These are phyloP conservation scores for Plebejus argus DNA, from an alignment of 2,888 invertebrate genomes.

Conservation along the genomic window DNA sequence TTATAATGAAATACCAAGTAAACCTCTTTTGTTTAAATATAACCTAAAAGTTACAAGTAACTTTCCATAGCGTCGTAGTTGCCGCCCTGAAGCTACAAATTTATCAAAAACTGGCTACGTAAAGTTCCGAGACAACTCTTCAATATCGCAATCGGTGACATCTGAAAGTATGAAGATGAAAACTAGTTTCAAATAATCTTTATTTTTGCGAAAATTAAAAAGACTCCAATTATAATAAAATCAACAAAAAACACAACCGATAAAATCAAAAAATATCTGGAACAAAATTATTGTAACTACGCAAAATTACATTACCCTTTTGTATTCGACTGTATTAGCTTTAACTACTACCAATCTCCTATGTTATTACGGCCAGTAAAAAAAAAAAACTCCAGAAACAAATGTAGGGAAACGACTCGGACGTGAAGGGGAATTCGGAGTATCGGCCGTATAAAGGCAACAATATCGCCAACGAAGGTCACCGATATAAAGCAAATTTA, in stretches of 20 bases:
- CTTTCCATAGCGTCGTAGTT: neutral
- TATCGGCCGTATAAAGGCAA: conserved; percentile 67
- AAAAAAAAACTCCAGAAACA: conserved; percentile 59
- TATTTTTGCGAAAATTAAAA: too few relatives aligned
- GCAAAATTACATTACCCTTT: conserved; percentile 41
- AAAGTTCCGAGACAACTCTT: conserved; percentile 12
- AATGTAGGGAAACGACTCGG: conserved; percentile 50
- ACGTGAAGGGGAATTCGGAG: conserved; percentile 59
- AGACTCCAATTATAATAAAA: neutral
- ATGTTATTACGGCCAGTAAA: conserved; percentile 53
- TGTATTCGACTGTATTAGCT: conserved; percentile 47
- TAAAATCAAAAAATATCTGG: neutral
- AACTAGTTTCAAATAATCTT: too few relatives aligned
- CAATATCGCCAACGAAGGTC: conserved; percentile 79
- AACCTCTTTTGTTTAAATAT: neutral
- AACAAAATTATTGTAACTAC: conserved; percentile 35
- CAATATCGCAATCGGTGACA: conserved; percentile 5
- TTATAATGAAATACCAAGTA: neutral
- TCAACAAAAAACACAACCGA: neutral
- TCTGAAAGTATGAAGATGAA: neutral
- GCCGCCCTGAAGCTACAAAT: conserved; percentile 14
- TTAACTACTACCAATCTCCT: conserved; percentile 57
- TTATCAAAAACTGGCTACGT: neutral
- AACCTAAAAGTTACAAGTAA: neutral
- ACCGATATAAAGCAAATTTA: conserved; percentile 77